Evolutionary conservation across 2,113 vertebrate genomes (phyloP).

Genomic region (Brachyhypopomus gauderio): DNA sequence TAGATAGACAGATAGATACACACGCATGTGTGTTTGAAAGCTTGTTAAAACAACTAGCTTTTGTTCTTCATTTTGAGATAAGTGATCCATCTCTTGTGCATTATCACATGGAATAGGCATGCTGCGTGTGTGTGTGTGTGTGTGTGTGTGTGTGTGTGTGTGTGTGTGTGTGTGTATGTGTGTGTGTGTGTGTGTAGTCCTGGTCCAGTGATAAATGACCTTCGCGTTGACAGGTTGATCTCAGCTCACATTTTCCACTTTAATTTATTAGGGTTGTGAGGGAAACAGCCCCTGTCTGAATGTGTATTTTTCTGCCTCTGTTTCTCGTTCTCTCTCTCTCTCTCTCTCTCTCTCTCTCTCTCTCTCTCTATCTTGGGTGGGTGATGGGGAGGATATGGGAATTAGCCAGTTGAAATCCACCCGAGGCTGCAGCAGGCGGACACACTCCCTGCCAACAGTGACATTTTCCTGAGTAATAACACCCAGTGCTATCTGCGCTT

Average conservation of each 20-base stretch:
- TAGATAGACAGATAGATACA: background rate
- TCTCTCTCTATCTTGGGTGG: slow-evolving; percentile 52
- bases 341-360: background rate
- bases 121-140: slow-evolving; percentile 25
- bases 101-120: slow-evolving; percentile 27
- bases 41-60: background rate
- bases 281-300: slow-evolving; percentile 42
- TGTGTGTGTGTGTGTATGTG: no score
- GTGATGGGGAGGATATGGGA: slow-evolving; percentile 62
- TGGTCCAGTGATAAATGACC: slow-evolving; percentile 35
- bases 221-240: slow-evolving; percentile 31
- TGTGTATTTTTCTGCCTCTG: slow-evolving; percentile 10
- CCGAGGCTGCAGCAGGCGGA: slow-evolving; percentile 46
- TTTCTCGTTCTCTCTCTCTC: slow-evolving; percentile 23
- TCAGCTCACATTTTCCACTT: slow-evolving; percentile 32
- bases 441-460: slow-evolving; percentile 70
- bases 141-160: slow-evolving; percentile 25
- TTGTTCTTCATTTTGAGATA: slow-evolving; percentile 6
- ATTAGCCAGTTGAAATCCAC: slow-evolving; percentile 58
- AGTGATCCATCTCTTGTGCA: slow-evolving; percentile 24
- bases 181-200: slow-evolving; percentile 20
- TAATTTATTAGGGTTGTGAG: slow-evolving; percentile 51
- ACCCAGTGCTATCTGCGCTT: slow-evolving; percentile 59
- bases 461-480: slow-evolving; percentile 70
- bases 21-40: background rate